phyloP scores from a whole-genome alignment of 2,888 invertebrate species.

The Hirtodrosophila confusa region DNA sequence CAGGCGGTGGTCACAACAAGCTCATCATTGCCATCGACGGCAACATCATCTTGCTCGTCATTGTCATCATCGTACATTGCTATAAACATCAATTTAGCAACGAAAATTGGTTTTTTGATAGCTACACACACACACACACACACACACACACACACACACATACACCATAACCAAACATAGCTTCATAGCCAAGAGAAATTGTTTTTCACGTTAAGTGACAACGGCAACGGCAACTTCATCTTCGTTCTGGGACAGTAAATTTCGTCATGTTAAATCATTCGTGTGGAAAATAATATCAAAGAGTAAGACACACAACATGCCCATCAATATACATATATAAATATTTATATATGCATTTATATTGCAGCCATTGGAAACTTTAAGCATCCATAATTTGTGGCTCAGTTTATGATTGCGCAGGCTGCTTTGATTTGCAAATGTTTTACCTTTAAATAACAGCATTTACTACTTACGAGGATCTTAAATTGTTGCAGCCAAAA shows the following conservation, averaged over 20 bases:
- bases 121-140: constrained; percentile 43
- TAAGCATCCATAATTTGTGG: constrained; percentile 3
- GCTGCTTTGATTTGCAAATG: constrained; percentile 18
- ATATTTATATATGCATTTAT: constrained; percentile 23
- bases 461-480: background rate
- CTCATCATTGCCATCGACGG: constrained; percentile 72
- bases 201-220: constrained; percentile 79
- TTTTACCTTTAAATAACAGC: constrained; percentile 1
- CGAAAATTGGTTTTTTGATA: constrained; percentile 80
- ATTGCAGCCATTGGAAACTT: constrained; percentile 12
- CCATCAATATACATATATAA: background rate
- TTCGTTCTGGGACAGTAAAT: constrained; percentile 49
- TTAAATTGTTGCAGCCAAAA: constrained; percentile 1
- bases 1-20: constrained; percentile 64
- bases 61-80: constrained; percentile 70
- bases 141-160: constrained; percentile 10
- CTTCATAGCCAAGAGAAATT: constrained; percentile 73
- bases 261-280: constrained; percentile 64
- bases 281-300: constrained; percentile 69
- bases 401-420: background rate
- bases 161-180: constrained; percentile 30
- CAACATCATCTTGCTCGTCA: constrained; percentile 46
- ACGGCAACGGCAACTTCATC: constrained; percentile 38
- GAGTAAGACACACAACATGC: constrained; percentile 10
- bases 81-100: constrained; percentile 80